Evolutionary conservation across 2,113 vertebrate species (phyloP), one percentile per base, ranked within the genome.

Genomic region (Smithornis capensis): DNA sequence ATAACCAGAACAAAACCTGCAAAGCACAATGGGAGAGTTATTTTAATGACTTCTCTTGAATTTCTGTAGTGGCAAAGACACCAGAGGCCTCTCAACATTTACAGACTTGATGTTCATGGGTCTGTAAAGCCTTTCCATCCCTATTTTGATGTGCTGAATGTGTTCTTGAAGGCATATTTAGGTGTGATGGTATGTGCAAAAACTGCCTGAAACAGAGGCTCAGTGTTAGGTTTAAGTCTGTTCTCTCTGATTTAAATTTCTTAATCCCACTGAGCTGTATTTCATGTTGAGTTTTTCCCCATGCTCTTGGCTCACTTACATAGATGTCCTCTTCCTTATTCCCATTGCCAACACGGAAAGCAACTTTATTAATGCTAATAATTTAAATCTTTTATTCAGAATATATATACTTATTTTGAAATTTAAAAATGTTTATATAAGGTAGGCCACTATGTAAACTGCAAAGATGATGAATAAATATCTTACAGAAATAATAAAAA

Each of bases 1-100:
- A 99, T 99, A 89, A 99, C 99, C 92, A 99, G 98, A 89, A 99
- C 99, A 22, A 99, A 99, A 97, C 99, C 99, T 99, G 95, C 23
- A 87, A 87, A 49, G 28, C 37, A 83, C 78, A 93, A 56, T 4
- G 40, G n/a, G 33, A 86, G 33, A 68, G 23, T 62, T 47, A n/a
- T n/a, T 89, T 35, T 29, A 37, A 14, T 19, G 50, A 21, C 33
- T 16, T 29, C 57, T 74, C 40, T 29, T 38, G 19, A 35, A 53
- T 45, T 75, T 78, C 87, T 75, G 12, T 12, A n/a, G 35, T 25
- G 29, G 27, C n/a, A 57, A n/a, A 59, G 63, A 33, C 42, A 55
- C 67, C 14, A 3, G 6, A 45, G n/a, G 15, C 45, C 68, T 55
- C 40, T 40, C 55, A 42, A 0, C 11, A 4, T 31, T 31, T 55